Percentiles rank a stretch among this genome's conserved stretches.
Conservation (phyloP, 2,888 invertebrate species). For the Hypolimnas misippus region DNA sequence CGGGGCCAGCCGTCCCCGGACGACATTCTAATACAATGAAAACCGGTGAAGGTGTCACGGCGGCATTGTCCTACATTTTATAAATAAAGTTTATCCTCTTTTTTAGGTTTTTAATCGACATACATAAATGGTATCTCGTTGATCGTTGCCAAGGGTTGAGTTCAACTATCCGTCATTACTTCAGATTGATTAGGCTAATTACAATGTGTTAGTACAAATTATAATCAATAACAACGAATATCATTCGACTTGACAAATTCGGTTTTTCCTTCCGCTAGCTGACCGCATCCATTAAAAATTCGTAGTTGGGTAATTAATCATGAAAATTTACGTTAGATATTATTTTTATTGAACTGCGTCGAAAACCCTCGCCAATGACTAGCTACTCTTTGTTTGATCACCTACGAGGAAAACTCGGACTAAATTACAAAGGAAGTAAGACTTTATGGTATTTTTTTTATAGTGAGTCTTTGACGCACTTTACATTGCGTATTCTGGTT, state of each 20-base stretch:
- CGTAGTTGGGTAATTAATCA: neutral
- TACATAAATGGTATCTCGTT: too few relatives aligned
- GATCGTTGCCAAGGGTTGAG: too few relatives aligned
- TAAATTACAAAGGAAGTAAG: neutral
- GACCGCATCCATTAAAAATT: neutral
- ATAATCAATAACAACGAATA: neutral
- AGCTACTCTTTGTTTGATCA: neutral
- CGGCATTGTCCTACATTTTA: too few relatives aligned
- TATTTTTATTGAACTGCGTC: too few relatives aligned
- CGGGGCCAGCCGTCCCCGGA: too few relatives aligned
- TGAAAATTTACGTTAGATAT: too few relatives aligned
- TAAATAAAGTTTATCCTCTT: too few relatives aligned
- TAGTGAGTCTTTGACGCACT: neutral
- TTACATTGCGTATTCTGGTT: neutral
- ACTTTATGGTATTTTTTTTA: neutral
- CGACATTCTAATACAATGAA: too few relatives aligned
- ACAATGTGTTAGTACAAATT: neutral
- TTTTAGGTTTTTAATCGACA: too few relatives aligned
- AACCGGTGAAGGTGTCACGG: too few relatives aligned
- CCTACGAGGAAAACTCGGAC: neutral
- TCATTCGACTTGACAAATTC: neutral
- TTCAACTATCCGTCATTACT: neutral
- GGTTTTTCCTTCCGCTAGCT: neutral
- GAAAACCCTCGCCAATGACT: neutral
- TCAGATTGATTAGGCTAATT: neutral